Base-by-base conservation (phyloP, 2,113 vertebrate species). In the Lophius piscatorius region DNA sequence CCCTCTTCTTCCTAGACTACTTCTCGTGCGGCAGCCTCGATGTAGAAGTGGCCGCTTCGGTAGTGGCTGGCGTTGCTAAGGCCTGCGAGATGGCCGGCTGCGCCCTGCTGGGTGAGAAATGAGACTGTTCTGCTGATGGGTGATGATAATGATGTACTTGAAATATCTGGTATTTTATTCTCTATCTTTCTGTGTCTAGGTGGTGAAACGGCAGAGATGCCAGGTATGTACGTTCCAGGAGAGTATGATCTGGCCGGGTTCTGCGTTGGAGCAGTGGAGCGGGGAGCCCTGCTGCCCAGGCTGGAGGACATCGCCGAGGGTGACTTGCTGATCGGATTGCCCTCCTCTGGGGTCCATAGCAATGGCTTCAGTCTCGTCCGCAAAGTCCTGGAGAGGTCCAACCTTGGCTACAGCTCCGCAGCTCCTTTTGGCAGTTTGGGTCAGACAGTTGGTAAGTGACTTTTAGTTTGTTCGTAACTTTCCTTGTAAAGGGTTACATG, bases 181-280 rank as follows among this genome's bases (percentile, higher is more conserved):
- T 4, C 6, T 23, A 13, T 7, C 5, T 14, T 13, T 41, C 18
- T 21, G 2, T 34, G 34, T 59, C 2, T 59, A 98, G 97, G 96
- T 17, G 97, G 97, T 1, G 97, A 99, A 69, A 99, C 96, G 0
- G 96, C 97, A 9, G 97, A 99, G 66, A 98, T 98, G 97, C 97
- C 96, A 0, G 94, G 95, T 1, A 91, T 96, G 75, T 99, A 99
- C 23, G 78, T 82, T 4, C 71, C 90, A 0, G 96, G 96, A 0
- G 95, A 95, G 64, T 98, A 98, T 2, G 97, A 99, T 80, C 86
- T 99, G 29, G 97, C 95, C 0, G 97, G 97, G 2, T 99, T 98
- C 81, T 95, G 94, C 0, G 94, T 98, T 0, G 96, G 97, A 0
- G 97, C 95, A 0, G 91, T 94, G 78, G 97, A 98, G 54, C 80